Base-by-base conservation (phyloP, 2,888 invertebrate genomes). In the Meghimatium bilineatum region DNA sequence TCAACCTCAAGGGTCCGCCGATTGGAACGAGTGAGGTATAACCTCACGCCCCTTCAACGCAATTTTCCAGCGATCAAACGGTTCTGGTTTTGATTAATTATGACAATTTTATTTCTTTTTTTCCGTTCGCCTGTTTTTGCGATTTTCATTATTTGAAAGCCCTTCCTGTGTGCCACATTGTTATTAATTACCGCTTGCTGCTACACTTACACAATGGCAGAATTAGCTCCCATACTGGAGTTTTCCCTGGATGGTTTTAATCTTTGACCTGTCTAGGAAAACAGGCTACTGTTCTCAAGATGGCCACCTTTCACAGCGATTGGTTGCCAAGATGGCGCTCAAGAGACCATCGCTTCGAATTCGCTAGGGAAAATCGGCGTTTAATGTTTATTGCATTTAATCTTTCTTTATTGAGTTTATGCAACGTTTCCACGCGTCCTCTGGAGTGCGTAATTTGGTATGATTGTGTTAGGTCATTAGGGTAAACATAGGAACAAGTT, bases 101-200 rank as follows among this genome's bases (percentile, higher is more conserved):
- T 76, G 75, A 82, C 76, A 76, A 69, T 36, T 67, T 69, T 76
- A 75, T 69, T 77, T 69, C 29, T 29, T 66, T 38, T 76, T 52
- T 34, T 66, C 26, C 36, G 12, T 80, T n/a, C 26, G 36, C 20
- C 3, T 36, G 1, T 63, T 60, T n/a, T 2, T 44, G 56, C 74
- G 5, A 29, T 76, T 76, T 76, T 67, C 52, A 76, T 77, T 76
- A 66, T n/a, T 69, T 32, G 29, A 69, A 56, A 75, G 56, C 82
- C 56, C 52, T 52, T 69, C 76, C 52, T 52, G 80, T 60, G 17
- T 26, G 38, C 44, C 78, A 32, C 77, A 60, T 60, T 83, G 71
- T 83, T 76, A 83, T 83, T 83, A 83, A 83, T 83, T 83, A 83
- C 83, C 60, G 78, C 78, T 71, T 63, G 60, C 78, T 49, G 72